Evolutionary conservation across 2,888 invertebrate genomes (phyloP), one percentile per base, ranked within the genome.

Genomic region (Tetramorium bicarinatum): DNA sequence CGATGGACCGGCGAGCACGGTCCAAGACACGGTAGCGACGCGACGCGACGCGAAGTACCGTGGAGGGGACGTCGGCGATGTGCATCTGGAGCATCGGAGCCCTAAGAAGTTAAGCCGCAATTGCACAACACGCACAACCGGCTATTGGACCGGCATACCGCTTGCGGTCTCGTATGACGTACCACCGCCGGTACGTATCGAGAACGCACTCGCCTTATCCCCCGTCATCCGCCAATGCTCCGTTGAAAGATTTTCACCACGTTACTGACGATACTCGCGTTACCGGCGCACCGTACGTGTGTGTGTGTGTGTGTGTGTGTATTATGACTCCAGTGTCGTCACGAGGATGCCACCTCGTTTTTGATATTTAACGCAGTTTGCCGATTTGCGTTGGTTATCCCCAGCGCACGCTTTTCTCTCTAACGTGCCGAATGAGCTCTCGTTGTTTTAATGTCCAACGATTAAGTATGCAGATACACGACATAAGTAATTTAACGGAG

Each of bases 91-190:
- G 25, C 25, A 25, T 18, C 25, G 52, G 38, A 52, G 29, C 3
- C 41, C 18, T n/a, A n/a, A n/a, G n/a, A n/a, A n/a, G n/a, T n/a
- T 41, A 21, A 52, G 38, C 18, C 18, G 38, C 47, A 34, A 49
- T 69, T 52, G 76, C 75, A 38, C 34, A 49, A 44, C 56, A 59
- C 47, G 61, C 69, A 41, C 25, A 47, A 75, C 72, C n/a, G 74
- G 59, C 44, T 74, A 29, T 47, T 18, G 38, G 74, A 74, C 74
- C 72, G 54, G 72, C 38, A 21, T 38, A 54, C 34, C 34, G 64
- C 47, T 34, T 52, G 71, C 76, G 69, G 38, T 77, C 71, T 69
- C 44, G 41, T 38, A 29, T 56, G 56, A 49, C 56, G 56, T 59
- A 56, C 29, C 54, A 34, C 29, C 29, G 74, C 34, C 79, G 59